phyloP scores from a whole-genome alignment of 2,888 invertebrate species.

The Phengaris alcon region DNA sequence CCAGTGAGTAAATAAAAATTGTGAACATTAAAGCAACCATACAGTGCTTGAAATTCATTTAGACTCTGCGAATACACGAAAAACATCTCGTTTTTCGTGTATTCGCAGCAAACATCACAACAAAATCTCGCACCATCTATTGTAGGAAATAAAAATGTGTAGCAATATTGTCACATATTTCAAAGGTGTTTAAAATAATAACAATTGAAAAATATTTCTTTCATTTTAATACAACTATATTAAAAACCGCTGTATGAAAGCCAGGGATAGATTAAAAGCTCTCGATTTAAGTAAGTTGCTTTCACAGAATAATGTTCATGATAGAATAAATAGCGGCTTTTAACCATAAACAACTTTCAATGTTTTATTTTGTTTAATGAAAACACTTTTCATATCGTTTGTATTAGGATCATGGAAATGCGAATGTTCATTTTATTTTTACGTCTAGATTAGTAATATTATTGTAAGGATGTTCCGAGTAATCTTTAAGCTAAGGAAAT shows the following conservation, averaged over 20 bases:
- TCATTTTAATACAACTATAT: background rate
- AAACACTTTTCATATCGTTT: background rate
- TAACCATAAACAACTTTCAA: background rate
- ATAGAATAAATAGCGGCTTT: slow-evolving; percentile 9
- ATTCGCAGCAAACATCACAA: too few species aligned
- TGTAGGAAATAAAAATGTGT: background rate
- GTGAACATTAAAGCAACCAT: background rate
- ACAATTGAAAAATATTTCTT: background rate
- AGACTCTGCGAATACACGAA: background rate
- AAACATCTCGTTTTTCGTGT: too few species aligned
- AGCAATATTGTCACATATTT: background rate
- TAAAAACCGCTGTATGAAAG: slow-evolving; percentile 13
- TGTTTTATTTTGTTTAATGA: background rate
- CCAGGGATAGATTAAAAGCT: slow-evolving; percentile 6
- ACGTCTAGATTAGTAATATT: background rate
- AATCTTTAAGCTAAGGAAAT: too few species aligned
- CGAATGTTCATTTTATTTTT: background rate
- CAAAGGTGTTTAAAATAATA: background rate
- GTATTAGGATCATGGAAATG: background rate
- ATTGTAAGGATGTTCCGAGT: too few species aligned
- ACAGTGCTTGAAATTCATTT: background rate
- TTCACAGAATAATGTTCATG: slow-evolving; percentile 12
- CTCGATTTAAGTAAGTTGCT: slow-evolving; percentile 22
- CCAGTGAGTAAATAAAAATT: background rate
- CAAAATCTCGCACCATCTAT: background rate